These are phyloP conservation scores for Macroglossus sobrinus DNA, from an alignment of 2,113 vertebrate species.

Conservation along the genomic window DNA sequence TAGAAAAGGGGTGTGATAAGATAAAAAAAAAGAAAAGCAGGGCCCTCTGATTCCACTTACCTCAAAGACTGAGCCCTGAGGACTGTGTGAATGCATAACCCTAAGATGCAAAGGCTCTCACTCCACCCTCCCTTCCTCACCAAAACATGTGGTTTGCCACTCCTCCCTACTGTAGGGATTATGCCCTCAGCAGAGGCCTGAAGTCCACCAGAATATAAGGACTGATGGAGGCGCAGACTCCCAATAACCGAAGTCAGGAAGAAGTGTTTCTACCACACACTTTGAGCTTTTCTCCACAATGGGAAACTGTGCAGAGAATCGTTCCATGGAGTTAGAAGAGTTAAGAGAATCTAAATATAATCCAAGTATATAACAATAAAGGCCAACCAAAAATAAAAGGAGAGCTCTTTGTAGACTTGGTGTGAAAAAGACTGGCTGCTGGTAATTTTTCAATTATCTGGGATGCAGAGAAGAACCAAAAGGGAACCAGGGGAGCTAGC, in stretches of 20 bases:
- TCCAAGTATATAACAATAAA: conserved; percentile 25
- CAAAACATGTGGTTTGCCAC: conserved; percentile 6
- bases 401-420: not conserved
- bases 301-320: conserved; percentile 18
- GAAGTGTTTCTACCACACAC: not conserved
- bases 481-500: conserved; percentile 74
- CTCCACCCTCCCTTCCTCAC: not conserved
- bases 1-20: not conserved
- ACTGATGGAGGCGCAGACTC: not conserved
- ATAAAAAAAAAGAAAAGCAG: conserved; percentile 7
- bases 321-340: not conserved
- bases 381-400: conserved; percentile 32
- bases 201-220: not conserved
- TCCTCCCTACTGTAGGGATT: not conserved
- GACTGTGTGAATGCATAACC: conserved; percentile 13
- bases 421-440: not conserved
- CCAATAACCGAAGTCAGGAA: not conserved
- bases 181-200: not conserved
- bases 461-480: conserved; percentile 44
- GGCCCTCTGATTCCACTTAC: conserved; percentile 34
- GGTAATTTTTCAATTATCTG: conserved; percentile 25
- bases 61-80: conserved; percentile 25
- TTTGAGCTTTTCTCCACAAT: conserved; percentile 15
- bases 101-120: not conserved
- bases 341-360: conserved; percentile 33